These are phyloP conservation scores for Entomobrya multifasciata DNA, from an alignment of 2,888 invertebrate genomes.

Conservation along the genomic window DNA sequence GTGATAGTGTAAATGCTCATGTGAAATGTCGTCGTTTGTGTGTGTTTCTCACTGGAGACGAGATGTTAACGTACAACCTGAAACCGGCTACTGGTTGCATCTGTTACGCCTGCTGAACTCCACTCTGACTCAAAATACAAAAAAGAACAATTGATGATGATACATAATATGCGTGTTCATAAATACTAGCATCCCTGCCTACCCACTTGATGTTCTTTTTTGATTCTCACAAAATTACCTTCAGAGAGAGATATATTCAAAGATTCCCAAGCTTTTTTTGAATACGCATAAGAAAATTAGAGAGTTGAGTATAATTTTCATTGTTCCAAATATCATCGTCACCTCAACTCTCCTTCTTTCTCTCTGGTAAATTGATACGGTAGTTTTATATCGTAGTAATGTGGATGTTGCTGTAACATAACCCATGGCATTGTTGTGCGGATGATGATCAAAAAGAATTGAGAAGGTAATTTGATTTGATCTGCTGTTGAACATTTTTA, in stretches of 20 bases:
- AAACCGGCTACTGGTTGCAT: constrained; percentile 64
- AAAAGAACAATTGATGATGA: background rate
- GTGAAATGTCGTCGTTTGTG: constrained; percentile 39
- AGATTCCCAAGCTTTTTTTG: constrained; percentile 38
- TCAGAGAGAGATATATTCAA: background rate
- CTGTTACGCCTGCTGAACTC: constrained; percentile 56
- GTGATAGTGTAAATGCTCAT: background rate
- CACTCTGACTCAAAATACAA: too few species aligned
- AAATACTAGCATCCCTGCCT: background rate
- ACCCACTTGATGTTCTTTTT: constrained; percentile 51
- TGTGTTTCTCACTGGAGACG: constrained; percentile 34
- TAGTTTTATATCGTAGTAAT: background rate
- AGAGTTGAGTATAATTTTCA: constrained; percentile 1
- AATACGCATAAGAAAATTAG: constrained; percentile 3
- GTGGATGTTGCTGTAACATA: background rate
- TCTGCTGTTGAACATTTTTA: background rate
- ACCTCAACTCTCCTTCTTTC: background rate
- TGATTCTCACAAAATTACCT: background rate
- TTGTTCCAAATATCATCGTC: constrained; percentile 14
- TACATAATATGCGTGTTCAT: too few species aligned
- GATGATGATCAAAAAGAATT: background rate
- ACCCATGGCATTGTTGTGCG: background rate
- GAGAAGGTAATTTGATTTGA: constrained; percentile 39
- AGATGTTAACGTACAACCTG: background rate
- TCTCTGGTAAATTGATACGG: constrained; percentile 15